Evolutionary conservation across 2,888 invertebrate genomes (phyloP), one percentile per base, ranked within the genome.

Genomic region (Euzophera pinguis): DNA sequence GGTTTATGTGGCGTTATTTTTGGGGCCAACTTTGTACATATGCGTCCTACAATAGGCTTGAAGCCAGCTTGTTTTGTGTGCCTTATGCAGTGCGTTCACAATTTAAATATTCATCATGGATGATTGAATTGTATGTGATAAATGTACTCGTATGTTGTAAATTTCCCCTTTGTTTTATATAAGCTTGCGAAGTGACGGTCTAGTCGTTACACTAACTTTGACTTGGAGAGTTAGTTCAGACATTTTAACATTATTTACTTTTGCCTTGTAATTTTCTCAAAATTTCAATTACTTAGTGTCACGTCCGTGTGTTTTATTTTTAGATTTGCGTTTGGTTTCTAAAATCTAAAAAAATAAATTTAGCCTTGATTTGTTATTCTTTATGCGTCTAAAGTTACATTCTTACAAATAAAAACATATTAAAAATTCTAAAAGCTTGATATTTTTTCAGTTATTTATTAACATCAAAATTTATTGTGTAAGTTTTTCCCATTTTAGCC

Each of bases 91-190:
- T 57, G 65, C 50, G 62, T 63, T 50, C 50, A 8, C 64, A 57
- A 64, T 85, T 81, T 85, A 86, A 75, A 82, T 84, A 84, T 73
- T 83, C 83, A 84, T 87, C 84, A 69, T 78, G 78, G 84, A 85
- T 85, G 84, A 84, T 70, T 70, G 71, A 73, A 60, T 62, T 72
- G 63, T 69, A 69, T 84, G 84, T 85, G 84, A 85, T 84, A 85
- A 73, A n/a, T n/a, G n/a, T n/a, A n/a, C n/a, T n/a, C 62, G 68
- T 65, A 69, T 62, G 71, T 79, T 77, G 67, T 78, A 74, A 65
- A 73, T 72, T 67, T 71, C 65, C 62, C 63, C 68, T 66, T 69
- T 61, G 64, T 66, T 66, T 65, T 65, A 32, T 63, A 63, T 63
- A 55, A 67, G 73, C 75, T 75, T 78, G 69, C 69, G 69, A 71